Conservation (phyloP, 2,113 vertebrate genomes). For the Zosterops borbonicus region DNA sequence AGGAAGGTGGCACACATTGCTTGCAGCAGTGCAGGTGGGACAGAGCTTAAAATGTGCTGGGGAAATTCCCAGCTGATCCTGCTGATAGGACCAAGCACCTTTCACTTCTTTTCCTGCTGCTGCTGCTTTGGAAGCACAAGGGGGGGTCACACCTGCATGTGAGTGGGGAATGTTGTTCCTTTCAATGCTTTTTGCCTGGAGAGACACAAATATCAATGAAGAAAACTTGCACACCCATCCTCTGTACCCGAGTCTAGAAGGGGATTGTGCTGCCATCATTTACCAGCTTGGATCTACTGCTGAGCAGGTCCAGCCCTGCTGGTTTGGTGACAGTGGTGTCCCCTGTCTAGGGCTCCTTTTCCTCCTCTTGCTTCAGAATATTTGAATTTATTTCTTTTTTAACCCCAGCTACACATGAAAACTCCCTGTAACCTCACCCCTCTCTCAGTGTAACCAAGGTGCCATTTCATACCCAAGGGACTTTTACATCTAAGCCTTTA, state of each 20-base stretch:
- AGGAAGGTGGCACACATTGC: accelerated
- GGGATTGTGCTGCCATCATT: neutral
- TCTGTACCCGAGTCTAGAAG: accelerated
- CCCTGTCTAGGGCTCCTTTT: neutral
- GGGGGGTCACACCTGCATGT: neutral
- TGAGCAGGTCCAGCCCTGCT: neutral
- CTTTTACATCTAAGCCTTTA: constrained; percentile 9
- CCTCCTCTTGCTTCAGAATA: neutral
- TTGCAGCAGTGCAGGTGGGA: neutral
- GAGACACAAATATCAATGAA: neutral
- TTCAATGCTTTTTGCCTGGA: neutral
- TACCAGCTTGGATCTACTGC: neutral
- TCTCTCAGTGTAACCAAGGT: neutral
- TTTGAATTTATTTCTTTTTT: neutral
- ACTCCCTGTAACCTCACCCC: neutral
- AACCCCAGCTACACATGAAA: neutral
- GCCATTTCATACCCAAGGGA: neutral
- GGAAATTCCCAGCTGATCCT: neutral
- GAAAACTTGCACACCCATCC: neutral
- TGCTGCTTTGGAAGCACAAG: neutral
- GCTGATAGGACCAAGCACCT: neutral
- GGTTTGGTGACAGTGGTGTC: neutral
- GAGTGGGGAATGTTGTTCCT: neutral
- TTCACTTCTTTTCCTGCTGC: neutral
- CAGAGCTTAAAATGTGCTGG: neutral